Base-by-base conservation (phyloP, 2,888 invertebrate genomes). In the Mystacides longicornis region DNA sequence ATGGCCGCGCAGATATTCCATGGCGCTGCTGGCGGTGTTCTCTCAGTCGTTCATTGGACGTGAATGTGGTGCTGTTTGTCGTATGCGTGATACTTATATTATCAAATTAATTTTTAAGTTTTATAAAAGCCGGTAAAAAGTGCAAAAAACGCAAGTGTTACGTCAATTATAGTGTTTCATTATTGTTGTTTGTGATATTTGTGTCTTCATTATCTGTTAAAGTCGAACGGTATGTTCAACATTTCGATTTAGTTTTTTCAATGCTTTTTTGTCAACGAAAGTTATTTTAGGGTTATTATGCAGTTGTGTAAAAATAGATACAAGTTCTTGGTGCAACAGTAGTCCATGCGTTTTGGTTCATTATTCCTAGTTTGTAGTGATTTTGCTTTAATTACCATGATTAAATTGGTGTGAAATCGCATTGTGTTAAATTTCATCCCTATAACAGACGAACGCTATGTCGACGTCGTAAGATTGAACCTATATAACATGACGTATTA, bases 281-380 rank as follows among this genome's bases (percentile, higher is more conserved):
- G 57, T 54, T 57, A 57, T 57, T 57, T 57, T 57, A 54, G 50
- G 57, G 51, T 51, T 53, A 57, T 57, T 51, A 54, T 54, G 54
- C 53, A 54, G 54, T 49, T 50, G 27, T 57, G 47, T 54, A 37
- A 51, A 57, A 57, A 54, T 57, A 57, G 57, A 45, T 33, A 37
- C 3, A 37, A 37, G 37, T 37, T 37, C 37, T 37, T 37, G 14
- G 37, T 37, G 14, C 37, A 14, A 16, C 37, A 37, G 14, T 14
- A 3, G 3, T 16, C 14, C 16, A 16, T 16, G 16, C 37, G 37
- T 37, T 37, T 37, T 16, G 16, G n/a, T n/a, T n/a, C n/a, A n/a
- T n/a, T n/a, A n/a, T n/a, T n/a, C n/a, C n/a, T n/a, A n/a, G n/a
- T n/a, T n/a, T n/a, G 37, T 37, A 37, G 4, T 37, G 37, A 4